These are phyloP conservation scores for Enteromius paludinosus DNA, from an alignment of 2,797 vertebrate species.

Conservation along the genomic window DNA sequence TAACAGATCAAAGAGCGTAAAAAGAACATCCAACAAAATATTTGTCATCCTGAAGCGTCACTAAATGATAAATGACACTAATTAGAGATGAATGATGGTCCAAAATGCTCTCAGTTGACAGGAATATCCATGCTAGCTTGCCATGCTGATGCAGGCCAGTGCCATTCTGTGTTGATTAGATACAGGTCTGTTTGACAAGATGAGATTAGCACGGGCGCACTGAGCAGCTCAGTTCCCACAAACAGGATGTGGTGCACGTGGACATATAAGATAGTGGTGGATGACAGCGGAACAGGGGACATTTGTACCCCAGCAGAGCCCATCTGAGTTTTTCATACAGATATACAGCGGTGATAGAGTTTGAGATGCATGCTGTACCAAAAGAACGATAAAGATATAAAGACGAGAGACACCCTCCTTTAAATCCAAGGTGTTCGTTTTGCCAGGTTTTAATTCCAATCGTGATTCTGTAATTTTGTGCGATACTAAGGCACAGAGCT, in stretches of 20 bases:
- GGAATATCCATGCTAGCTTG: conserved; percentile 43
- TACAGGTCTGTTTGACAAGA: conserved; percentile 39
- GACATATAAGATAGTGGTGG: conserved; percentile 25
- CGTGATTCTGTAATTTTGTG: conserved; percentile 59
- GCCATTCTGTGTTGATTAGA: conserved; percentile 48
- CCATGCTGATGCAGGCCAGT: conserved; percentile 43
- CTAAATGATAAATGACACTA: conserved; percentile 40
- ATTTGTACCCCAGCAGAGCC: not conserved
- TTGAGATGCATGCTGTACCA: conserved; percentile 8
- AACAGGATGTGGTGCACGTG: conserved; percentile 12
- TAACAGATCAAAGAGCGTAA: conserved; percentile 13
- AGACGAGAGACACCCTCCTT: not conserved
- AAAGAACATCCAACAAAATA: conserved; percentile 30
- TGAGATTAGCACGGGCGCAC: conserved; percentile 30
- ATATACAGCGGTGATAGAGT: conserved; percentile 24
- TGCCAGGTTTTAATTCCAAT: conserved; percentile 47
- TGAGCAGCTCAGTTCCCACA: conserved; percentile 15
- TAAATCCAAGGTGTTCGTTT: conserved; percentile 50
- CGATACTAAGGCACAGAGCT: conserved; percentile 58
- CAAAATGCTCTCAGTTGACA: conserved; percentile 42
- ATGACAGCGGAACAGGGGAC: conserved; percentile 21
- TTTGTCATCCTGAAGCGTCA: conserved; percentile 11
- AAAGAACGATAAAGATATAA: conserved; percentile 4
- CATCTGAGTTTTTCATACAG: conserved; percentile 38
- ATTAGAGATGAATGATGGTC: conserved; percentile 45